phyloP scores from a whole-genome alignment of 30 jellyfish, hydroid and myxozoan species.

The Aurelia aurita region DNA sequence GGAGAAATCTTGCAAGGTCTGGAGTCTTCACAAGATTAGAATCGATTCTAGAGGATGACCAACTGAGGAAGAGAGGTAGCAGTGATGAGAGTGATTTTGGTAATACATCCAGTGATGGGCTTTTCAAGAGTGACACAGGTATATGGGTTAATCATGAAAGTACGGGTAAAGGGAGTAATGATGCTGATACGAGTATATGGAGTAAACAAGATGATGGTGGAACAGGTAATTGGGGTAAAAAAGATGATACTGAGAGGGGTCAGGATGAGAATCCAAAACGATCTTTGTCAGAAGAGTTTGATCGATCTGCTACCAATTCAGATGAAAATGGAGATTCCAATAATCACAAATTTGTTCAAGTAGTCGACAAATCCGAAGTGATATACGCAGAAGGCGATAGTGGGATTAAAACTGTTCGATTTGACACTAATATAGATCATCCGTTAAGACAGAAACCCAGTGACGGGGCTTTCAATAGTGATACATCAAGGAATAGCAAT shows the following conservation, averaged over 20 bases:
- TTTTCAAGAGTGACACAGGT: not conserved
- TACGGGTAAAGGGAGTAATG: not conserved
- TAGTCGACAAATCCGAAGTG: slow-evolving; percentile 42
- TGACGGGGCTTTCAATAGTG: not conserved
- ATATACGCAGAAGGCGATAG: not conserved
- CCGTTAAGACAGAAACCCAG: not conserved
- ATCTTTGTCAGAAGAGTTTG: slow-evolving; percentile 5
- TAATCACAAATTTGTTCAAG: not conserved
- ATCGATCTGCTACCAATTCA: not conserved
- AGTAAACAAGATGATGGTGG: not conserved
- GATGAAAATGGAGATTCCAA: not conserved
- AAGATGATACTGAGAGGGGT: not conserved
- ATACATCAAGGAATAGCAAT: not conserved
- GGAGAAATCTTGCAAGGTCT: slow-evolving; percentile 35
- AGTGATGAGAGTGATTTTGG: slow-evolving; percentile 30
- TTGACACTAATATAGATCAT: not conserved
- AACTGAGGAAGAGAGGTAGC: not conserved
- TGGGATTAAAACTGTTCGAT: not conserved
- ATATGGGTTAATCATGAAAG: not conserved
- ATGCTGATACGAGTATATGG: not conserved
- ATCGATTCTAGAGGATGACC: slow-evolving; percentile 40
- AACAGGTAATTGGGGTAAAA: not conserved
- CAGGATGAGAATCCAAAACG: not conserved
- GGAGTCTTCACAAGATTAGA: slow-evolving; percentile 67
- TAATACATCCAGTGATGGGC: not conserved